Evolutionary conservation across 37 sponge, comb jelly and placozoan species (phyloP).

Genomic region (Ephydatia muelleri): DNA sequence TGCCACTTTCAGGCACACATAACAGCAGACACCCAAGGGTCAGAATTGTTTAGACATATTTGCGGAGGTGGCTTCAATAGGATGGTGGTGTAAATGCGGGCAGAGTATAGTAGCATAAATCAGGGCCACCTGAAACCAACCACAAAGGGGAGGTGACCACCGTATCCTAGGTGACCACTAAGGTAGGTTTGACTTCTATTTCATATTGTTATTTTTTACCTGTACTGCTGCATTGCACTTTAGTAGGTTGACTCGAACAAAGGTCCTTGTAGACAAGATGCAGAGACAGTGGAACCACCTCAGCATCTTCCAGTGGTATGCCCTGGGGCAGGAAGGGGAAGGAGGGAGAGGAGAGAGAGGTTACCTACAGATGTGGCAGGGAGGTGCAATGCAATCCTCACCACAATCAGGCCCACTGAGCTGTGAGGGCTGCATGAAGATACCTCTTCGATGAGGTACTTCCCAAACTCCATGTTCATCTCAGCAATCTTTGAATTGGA

Average conservation of each 20-base stretch:
- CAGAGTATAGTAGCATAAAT: no score
- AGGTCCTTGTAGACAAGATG: slow-evolving; percentile 41
- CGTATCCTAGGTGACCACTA: no score
- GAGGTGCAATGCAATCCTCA: neutral
- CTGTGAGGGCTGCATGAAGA: slow-evolving; percentile 13
- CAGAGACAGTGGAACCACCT: neutral
- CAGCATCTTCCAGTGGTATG: neutral
- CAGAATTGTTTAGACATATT: no score
- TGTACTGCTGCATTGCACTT: slow-evolving; percentile 33
- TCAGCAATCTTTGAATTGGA: slow-evolving; percentile 5
- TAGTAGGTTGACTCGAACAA: slow-evolving; percentile 19
- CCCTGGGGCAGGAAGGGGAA: neutral
- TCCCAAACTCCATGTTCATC: slow-evolving; percentile 1
- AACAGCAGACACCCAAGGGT: no score
- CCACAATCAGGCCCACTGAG: slow-evolving; percentile 24
- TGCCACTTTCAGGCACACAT: no score
- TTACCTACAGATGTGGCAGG: neutral
- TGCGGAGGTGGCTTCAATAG: no score
- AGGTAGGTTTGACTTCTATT: no score
- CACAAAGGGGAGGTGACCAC: no score
- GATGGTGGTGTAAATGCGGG: no score
- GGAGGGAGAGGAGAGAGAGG: neutral
- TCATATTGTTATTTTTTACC: neutral
- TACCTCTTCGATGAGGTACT: slow-evolving; percentile 28
- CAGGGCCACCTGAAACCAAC: no score